phyloP scores from a whole-genome alignment of 2,797 vertebrate species.

The Poeciliopsis infans region DNA sequence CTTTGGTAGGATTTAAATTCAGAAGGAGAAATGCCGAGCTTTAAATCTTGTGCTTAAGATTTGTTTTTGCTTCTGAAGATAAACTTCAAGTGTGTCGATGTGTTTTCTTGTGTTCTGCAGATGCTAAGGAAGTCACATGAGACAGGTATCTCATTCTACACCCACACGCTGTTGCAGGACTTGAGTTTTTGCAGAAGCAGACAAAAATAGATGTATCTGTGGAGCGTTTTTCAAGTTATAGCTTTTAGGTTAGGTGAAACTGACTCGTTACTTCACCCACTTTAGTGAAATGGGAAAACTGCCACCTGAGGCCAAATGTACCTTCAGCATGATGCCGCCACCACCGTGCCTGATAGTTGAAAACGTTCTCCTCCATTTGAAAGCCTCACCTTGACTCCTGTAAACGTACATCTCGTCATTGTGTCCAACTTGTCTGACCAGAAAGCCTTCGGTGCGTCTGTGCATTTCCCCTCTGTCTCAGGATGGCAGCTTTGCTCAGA shows the following conservation, averaged over 20 bases:
- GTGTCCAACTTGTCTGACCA: not conserved
- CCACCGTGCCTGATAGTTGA: not conserved
- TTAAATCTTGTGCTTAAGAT: not conserved
- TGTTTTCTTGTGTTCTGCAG: constrained; percentile 52
- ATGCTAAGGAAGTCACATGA: constrained; percentile 86
- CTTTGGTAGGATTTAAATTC: constrained; percentile 74
- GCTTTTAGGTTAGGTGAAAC: not conserved
- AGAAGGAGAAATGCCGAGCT: not conserved
- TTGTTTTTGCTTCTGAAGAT: not conserved
- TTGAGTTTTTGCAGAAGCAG: not conserved
- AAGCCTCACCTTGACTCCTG: not conserved
- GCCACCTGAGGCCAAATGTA: not conserved
- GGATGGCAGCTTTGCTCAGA: not conserved
- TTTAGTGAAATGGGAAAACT: not conserved
- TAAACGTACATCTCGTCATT: not conserved
- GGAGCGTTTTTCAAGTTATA: not conserved
- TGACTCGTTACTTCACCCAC: not conserved
- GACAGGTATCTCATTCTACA: constrained; percentile 72
- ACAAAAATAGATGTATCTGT: not conserved
- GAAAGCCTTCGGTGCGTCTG: not conserved
- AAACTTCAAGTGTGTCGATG: not conserved
- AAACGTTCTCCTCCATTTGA: not conserved
- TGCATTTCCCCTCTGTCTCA: too few species aligned
- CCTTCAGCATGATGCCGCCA: not conserved
- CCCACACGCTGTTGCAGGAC: not conserved